Evolutionary conservation across 2,797 vertebrate genomes (phyloP).

Genomic region (Alcedo quadribrachys): DNA sequence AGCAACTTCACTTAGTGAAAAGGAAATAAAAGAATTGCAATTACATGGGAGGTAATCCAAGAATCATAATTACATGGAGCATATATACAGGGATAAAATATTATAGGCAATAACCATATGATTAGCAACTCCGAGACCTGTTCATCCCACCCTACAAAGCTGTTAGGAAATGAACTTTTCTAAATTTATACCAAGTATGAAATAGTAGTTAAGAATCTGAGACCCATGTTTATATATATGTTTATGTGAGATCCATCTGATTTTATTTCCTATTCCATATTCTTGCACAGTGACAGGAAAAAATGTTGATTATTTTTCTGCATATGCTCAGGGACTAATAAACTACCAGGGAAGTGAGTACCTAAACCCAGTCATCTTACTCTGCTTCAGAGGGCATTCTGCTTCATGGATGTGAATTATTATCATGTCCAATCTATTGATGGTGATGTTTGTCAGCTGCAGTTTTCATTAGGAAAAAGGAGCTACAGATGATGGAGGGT

Average conservation of each 20-base stretch:
- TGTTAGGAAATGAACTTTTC: neutral
- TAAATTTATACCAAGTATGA: neutral
- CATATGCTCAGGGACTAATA: neutral
- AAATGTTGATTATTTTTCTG: neutral
- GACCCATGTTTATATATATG: neutral
- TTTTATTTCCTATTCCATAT: neutral
- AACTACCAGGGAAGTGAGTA: neutral
- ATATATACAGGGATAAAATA: neutral
- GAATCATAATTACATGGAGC: neutral
- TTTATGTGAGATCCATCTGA: neutral
- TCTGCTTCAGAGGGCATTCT: constrained; percentile 17
- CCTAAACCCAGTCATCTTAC: neutral
- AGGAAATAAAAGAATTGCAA: neutral
- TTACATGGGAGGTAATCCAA: neutral
- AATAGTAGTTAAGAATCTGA: neutral
- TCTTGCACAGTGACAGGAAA: neutral
- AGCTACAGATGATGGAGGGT: constrained; percentile 11
- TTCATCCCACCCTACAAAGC: neutral
- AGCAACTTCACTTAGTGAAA: neutral
- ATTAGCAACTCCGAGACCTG: neutral
- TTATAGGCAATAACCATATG: neutral
- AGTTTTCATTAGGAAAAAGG: constrained; percentile 36
- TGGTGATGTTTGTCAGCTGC: constrained; percentile 57
- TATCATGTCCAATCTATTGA: constrained; percentile 48
- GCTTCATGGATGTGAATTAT: constrained; percentile 43